phyloP scores from a whole-genome alignment of 2,113 vertebrate species.

The Maccullochella peelii region DNA sequence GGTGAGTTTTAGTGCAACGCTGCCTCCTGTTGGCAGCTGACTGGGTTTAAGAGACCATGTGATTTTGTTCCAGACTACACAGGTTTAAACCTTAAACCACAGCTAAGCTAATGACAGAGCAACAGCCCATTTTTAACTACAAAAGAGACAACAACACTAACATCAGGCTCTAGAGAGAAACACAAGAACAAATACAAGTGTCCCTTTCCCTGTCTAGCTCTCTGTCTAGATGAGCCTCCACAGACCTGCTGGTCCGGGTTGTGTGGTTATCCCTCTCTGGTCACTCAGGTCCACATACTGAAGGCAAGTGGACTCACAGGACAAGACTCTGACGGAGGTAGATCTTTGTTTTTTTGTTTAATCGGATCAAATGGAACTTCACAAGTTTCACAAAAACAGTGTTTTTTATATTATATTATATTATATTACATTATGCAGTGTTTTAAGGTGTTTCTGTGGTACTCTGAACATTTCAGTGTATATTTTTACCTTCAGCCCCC shows the following conservation, averaged over 20 bases:
- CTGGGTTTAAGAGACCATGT: too few relatives aligned
- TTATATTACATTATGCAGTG: too few relatives aligned
- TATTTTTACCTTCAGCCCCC: too few relatives aligned
- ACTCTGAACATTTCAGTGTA: background rate
- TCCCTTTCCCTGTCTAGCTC: background rate
- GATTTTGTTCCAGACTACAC: too few relatives aligned
- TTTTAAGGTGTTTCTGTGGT: background rate
- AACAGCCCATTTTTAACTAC: background rate
- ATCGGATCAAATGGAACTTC: too few relatives aligned
- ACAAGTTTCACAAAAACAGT: too few relatives aligned
- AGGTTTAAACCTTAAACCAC: background rate
- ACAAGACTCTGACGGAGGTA: conserved; percentile 88
- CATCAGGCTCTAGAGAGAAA: background rate
- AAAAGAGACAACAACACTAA: background rate
- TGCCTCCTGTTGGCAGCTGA: conserved; percentile 31
- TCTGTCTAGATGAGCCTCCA: conserved; percentile 85
- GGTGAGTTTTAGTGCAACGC: conserved; percentile 90
- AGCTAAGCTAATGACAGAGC: background rate
- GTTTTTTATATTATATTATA: too few relatives aligned
- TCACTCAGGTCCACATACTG: conserved; percentile 92
- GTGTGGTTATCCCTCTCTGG: conserved; percentile 91
- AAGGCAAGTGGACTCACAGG: conserved; percentile 87
- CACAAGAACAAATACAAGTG: background rate
- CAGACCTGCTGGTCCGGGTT: conserved; percentile 94
- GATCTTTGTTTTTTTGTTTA: too few relatives aligned